phyloP scores from a whole-genome alignment of 2,113 vertebrate genomes.

The Tetraodon nigroviridis region DNA sequence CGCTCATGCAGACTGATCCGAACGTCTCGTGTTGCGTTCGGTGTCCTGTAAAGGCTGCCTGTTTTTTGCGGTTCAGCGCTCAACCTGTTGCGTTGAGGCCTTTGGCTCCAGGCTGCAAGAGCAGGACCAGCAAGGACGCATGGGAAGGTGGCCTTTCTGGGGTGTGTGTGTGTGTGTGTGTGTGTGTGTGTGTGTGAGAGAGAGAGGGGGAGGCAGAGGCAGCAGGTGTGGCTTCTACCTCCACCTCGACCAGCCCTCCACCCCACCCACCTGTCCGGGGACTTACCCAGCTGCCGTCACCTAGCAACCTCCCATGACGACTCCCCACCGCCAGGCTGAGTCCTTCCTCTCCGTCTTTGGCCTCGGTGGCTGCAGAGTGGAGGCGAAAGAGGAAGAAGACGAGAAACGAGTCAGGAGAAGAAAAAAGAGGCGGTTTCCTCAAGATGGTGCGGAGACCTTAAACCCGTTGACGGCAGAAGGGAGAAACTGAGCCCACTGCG shows the following conservation, averaged over 20 bases:
- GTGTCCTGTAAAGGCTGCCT: not conserved
- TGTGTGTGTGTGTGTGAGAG: constrained; percentile 6
- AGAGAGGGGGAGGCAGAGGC: not conserved
- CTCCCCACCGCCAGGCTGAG: constrained; percentile 27
- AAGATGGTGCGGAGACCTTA: not conserved
- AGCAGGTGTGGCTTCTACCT: constrained; percentile 60
- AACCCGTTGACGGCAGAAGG: not conserved
- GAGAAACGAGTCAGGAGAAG: not conserved
- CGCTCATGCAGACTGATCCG: too few relatives aligned
- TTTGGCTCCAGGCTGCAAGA: constrained; percentile 34
- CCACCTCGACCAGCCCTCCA: constrained; percentile 23
- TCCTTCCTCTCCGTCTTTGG: not conserved
- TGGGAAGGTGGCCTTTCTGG: not conserved
- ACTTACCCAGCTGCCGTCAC: constrained; percentile 49
- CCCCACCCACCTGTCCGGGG: constrained; percentile 56
- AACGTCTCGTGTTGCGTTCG: too few relatives aligned
- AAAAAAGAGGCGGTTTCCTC: not conserved
- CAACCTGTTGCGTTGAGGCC: constrained; percentile 15
- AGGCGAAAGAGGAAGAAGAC: not conserved
- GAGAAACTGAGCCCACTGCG: too few relatives aligned
- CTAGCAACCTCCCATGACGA: constrained; percentile 49
- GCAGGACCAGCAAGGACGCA: constrained; percentile 16
- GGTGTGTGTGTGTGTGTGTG: not conserved
- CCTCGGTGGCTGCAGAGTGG: constrained; percentile 7
- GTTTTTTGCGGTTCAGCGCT: constrained; percentile 7